phyloP scores from a whole-genome alignment of 2,888 invertebrate species.

The Eupsilia transversa region DNA sequence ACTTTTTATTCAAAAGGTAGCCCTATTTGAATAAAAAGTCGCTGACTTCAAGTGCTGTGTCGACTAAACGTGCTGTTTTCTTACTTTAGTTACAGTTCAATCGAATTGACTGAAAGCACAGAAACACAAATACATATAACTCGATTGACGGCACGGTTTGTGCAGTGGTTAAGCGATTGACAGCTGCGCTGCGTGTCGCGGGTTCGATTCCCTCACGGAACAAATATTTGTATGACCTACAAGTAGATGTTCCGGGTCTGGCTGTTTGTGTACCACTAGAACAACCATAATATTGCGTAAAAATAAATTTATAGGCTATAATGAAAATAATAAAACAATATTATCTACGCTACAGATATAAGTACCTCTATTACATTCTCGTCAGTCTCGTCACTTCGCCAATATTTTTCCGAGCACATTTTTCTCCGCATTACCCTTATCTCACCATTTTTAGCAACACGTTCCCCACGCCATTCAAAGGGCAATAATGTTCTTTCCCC shows the following conservation, averaged over 20 bases:
- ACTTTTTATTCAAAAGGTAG: constrained; percentile 39
- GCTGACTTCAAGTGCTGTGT: too few relatives aligned
- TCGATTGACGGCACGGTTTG: too few relatives aligned
- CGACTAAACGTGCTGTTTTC: background rate
- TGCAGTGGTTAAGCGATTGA: too few relatives aligned
- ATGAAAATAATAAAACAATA: too few relatives aligned
- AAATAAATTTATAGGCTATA: too few relatives aligned
- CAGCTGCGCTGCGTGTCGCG: too few relatives aligned
- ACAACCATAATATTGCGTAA: too few relatives aligned
- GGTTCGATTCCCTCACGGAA: too few relatives aligned
- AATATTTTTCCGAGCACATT: constrained; percentile 31
- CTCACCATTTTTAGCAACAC: constrained; percentile 20
- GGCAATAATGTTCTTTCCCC: constrained; percentile 41
- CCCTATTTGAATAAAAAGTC: too few relatives aligned
- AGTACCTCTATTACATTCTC: background rate
- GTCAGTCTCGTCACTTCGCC: background rate
- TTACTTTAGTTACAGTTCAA: background rate
- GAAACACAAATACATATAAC: background rate
- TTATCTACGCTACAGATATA: background rate
- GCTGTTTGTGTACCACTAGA: too few relatives aligned
- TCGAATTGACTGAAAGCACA: background rate
- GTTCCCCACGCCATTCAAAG: constrained; percentile 29
- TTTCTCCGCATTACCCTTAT: constrained; percentile 14
- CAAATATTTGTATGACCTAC: too few relatives aligned
- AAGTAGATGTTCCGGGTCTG: too few relatives aligned